These are phyloP conservation scores for Apis cerana DNA, from an alignment of 1,140 invertebrate genomes.

Conservation along the genomic window DNA sequence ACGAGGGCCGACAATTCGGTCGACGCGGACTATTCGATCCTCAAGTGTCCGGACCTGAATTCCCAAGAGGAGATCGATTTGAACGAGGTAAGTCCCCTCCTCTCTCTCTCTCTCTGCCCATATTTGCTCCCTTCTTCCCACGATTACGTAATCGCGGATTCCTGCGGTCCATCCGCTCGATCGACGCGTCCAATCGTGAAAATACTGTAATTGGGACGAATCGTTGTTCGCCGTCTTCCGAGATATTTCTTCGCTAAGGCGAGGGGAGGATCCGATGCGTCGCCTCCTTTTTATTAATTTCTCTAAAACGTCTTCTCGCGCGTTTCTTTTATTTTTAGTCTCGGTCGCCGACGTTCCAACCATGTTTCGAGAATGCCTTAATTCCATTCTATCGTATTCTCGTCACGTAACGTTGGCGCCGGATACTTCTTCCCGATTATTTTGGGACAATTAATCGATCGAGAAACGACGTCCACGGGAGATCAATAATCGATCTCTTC, in stretches of 20 bases:
- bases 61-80: conserved; percentile 62
- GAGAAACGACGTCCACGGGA: no score
- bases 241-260: not conserved
- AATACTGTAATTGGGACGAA: not conserved
- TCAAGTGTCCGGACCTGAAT: conserved; percentile 54
- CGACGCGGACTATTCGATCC: conserved; percentile 23
- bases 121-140: not conserved
- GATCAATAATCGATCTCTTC: no score
- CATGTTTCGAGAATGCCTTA: not conserved
- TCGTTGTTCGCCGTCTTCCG: not conserved
- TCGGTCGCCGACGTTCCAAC: not conserved
- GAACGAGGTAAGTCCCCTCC: conserved; percentile 50
- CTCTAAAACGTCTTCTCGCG: not conserved
- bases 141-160: conserved; percentile 17
- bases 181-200: not conserved
- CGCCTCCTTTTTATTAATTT: not conserved
- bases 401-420: conserved; percentile 4
- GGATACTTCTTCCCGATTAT: conserved; percentile 24
- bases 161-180: not conserved
- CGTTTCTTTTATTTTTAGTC: not conserved
- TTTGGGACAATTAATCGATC: conserved; percentile 5
- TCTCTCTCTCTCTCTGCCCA: not conserved
- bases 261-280: no score
- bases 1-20: conserved; percentile 59
- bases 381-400: conserved; percentile 28